Conservation (phyloP, 2,113 vertebrate species). For the Zosterops pallidus region DNA sequence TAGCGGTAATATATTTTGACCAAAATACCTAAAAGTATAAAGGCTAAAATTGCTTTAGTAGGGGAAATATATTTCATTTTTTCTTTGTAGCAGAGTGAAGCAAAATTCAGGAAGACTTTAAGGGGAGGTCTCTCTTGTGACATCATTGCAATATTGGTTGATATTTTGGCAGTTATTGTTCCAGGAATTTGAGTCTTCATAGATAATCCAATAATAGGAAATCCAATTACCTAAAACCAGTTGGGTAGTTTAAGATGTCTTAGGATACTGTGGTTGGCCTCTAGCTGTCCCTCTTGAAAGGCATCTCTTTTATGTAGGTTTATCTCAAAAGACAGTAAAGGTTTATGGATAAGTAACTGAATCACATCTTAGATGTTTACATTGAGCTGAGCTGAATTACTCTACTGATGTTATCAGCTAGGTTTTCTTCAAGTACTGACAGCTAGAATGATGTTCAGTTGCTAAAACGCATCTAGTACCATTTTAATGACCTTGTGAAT, state of each 20-base stretch:
- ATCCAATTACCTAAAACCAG: neutral
- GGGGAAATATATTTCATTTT: neutral
- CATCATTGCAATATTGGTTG: neutral
- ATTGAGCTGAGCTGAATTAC: neutral
- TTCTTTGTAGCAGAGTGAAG: neutral
- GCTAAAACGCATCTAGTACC: neutral
- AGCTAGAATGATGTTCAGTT: neutral
- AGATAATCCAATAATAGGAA: neutral
- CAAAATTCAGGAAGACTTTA: neutral
- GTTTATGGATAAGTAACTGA: neutral
- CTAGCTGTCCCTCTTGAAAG: neutral
- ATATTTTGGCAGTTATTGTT: neutral
- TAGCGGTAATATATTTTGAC: neutral
- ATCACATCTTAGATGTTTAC: neutral
- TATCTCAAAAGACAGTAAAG: neutral
- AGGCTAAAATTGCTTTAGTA: neutral
- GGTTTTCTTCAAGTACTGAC: neutral
- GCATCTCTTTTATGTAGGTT: neutral
- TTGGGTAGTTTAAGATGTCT: neutral
- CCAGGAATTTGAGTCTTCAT: neutral
- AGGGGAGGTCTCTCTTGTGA: neutral
- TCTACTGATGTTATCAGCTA: neutral
- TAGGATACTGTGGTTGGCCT: neutral
- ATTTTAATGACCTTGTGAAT: neutral
- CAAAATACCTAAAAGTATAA: neutral